Conservation (phyloP, 2,797 vertebrate genomes). For the Macropus fuliginosus region DNA sequence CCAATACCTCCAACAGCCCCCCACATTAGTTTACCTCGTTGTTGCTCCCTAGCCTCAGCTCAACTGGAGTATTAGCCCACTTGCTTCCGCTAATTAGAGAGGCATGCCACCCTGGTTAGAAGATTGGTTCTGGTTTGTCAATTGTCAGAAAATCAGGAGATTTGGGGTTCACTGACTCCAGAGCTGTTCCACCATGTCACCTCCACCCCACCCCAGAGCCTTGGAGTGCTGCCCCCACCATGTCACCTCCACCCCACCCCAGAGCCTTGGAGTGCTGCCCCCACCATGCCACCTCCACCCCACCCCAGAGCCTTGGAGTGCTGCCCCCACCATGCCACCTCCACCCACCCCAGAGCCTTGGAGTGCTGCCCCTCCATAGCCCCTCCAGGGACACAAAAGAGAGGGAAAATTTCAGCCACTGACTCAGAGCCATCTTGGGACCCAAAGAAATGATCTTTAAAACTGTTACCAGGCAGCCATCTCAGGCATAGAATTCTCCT, state of each 20-base stretch:
- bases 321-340: neutral
- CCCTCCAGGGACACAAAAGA: neutral
- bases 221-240: neutral
- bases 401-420: neutral
- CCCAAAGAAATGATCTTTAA: no score
- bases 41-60: neutral
- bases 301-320: no score
- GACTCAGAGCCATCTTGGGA: neutral
- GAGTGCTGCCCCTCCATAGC: neutral
- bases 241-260: no score
- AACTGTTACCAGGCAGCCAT: no score
- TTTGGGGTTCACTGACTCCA: neutral
- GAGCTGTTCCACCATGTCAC: neutral
- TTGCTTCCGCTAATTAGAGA: neutral
- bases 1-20: neutral
- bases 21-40: neutral
- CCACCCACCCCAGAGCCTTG: no score
- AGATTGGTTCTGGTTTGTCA: neutral
- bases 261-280: no score
- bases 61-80: neutral
- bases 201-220: no score
- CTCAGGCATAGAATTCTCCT: no score
- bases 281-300: no score
- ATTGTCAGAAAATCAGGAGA: neutral
- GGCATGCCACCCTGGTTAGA: neutral